Conservation (phyloP, 1,140 invertebrate genomes). For the Cecropterus lyciades region DNA sequence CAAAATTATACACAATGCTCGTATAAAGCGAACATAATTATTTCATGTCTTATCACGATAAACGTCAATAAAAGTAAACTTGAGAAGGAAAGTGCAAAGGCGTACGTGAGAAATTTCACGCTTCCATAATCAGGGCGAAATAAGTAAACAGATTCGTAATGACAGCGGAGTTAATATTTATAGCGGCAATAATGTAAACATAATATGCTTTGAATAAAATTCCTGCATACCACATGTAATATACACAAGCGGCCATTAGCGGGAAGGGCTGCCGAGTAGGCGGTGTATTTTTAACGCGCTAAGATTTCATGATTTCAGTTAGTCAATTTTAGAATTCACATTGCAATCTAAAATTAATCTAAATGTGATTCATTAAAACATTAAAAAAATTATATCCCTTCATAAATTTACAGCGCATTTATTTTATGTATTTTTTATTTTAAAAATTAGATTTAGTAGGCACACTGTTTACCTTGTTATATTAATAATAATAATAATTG, state of each 20-base stretch:
- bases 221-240: constrained; percentile 42
- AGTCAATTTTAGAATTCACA: constrained; percentile 54
- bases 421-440: too few relatives aligned
- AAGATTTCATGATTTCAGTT: constrained; percentile 51
- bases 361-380: not conserved
- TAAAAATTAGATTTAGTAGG: too few relatives aligned
- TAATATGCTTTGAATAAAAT: constrained; percentile 39
- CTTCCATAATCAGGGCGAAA: constrained; percentile 37
- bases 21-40: too few relatives aligned
- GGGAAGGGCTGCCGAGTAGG: constrained; percentile 51
- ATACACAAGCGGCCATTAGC: constrained; percentile 60
- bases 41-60: too few relatives aligned
- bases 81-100: constrained; percentile 33
- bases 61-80: constrained; percentile 30
- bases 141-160: constrained; percentile 28
- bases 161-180: constrained; percentile 46
- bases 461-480: too few relatives aligned
- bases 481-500: too few relatives aligned
- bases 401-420: too few relatives aligned
- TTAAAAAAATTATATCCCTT: too few relatives aligned
- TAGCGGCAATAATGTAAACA: constrained; percentile 46
- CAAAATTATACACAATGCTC: too few relatives aligned
- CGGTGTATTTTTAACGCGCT: constrained; percentile 53
- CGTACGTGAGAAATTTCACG: constrained; percentile 35
- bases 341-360: constrained; percentile 40